These are phyloP conservation scores for Neelides folsomi DNA, from an alignment of 2,888 invertebrate genomes.

Conservation along the genomic window DNA sequence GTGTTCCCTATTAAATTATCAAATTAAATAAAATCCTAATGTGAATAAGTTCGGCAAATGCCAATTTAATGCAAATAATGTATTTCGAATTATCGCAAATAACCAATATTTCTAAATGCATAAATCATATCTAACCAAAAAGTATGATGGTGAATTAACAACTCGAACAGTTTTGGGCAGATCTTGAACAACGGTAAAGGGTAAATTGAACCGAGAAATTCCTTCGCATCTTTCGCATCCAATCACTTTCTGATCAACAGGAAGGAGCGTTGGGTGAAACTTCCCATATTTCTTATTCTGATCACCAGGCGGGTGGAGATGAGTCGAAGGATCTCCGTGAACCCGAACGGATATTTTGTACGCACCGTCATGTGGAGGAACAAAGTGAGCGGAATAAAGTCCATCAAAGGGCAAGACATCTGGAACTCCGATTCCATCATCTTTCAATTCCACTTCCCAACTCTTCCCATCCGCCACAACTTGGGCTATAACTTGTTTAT, in stretches of 20 bases:
- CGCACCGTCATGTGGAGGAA: slow-evolving; percentile 14
- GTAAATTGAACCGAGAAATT: too few relatives aligned
- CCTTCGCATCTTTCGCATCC: slow-evolving; percentile 2
- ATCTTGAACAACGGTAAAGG: too few relatives aligned
- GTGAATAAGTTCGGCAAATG: too few relatives aligned
- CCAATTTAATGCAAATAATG: too few relatives aligned
- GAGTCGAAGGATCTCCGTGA: not conserved
- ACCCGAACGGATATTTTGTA: slow-evolving; percentile 10
- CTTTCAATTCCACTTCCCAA: slow-evolving; percentile 6
- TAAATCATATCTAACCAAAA: too few relatives aligned
- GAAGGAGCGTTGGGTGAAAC: not conserved
- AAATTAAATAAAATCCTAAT: too few relatives aligned
- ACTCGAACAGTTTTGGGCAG: too few relatives aligned
- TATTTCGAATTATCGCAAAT: too few relatives aligned
- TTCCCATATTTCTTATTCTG: not conserved
- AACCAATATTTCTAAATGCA: too few relatives aligned
- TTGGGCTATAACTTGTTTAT: too few relatives aligned
- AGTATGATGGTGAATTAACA: too few relatives aligned
- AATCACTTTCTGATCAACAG: slow-evolving; percentile 9
- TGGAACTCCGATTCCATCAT: slow-evolving; percentile 17
- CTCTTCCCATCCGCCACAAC: not conserved
- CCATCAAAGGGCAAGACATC: slow-evolving; percentile 18
- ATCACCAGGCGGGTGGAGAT: not conserved
- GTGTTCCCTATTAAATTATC: slow-evolving; percentile 5
- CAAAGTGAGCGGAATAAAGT: slow-evolving; percentile 20